A percentile compares a stretch with the other conserved stretches of the same genome.
phyloP scores from a whole-genome alignment of 2,797 vertebrate species.

The Bryconaethiops microstoma region DNA sequence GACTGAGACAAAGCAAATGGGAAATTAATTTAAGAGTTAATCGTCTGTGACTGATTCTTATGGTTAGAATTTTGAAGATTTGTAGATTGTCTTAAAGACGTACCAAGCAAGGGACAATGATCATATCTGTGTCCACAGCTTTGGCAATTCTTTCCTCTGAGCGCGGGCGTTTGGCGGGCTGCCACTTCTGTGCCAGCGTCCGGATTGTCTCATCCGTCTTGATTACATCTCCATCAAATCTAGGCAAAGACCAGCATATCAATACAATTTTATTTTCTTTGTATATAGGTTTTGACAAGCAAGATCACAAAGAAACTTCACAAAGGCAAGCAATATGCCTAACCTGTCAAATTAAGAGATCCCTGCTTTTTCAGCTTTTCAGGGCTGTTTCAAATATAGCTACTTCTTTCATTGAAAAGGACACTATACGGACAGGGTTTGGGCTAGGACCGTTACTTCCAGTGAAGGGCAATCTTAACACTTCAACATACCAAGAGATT shows the following conservation, averaged over 20 bases:
- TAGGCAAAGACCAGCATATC: slow-evolving; percentile 52
- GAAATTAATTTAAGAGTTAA: neutral
- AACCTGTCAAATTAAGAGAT: too few relatives aligned
- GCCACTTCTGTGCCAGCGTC: slow-evolving; percentile 93
- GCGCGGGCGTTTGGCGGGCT: slow-evolving; percentile 81
- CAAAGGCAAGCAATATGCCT: too few relatives aligned
- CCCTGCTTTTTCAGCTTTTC: too few relatives aligned
- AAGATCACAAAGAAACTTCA: neutral
- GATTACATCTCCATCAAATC: slow-evolving; percentile 93
- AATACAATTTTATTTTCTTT: too few relatives aligned
- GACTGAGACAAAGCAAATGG: slow-evolving; percentile 73
- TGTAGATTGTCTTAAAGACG: neutral
- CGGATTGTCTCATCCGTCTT: slow-evolving; percentile 94
- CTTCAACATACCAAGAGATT: too few relatives aligned
- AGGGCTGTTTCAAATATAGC: too few relatives aligned
- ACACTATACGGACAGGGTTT: too few relatives aligned
- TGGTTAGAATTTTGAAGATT: neutral
- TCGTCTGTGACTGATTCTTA: too few relatives aligned
- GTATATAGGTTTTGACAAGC: too few relatives aligned
- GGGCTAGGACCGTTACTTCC: too few relatives aligned
- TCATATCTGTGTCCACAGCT: slow-evolving; percentile 95
- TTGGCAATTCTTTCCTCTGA: slow-evolving; percentile 89
- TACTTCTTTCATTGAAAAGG: too few relatives aligned
- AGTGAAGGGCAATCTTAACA: too few relatives aligned
- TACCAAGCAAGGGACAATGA: slow-evolving; percentile 91